phyloP scores from a whole-genome alignment of 2,888 invertebrate species.

The Rhyacophila evoluta region DNA sequence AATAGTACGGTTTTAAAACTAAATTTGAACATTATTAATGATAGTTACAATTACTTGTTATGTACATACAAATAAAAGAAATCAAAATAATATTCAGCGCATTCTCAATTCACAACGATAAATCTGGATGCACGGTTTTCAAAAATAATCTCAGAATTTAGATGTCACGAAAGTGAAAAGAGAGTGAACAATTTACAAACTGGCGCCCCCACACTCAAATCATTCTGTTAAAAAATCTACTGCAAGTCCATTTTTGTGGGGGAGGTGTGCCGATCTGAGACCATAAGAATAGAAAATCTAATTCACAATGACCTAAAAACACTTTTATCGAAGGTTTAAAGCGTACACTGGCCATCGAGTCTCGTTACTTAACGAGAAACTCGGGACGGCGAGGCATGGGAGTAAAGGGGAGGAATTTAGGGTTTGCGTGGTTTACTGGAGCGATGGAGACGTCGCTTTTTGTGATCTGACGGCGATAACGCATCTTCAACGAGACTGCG shows the following conservation, averaged over 20 bases:
- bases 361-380: constrained; percentile 16
- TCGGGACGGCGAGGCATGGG: background rate
- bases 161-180: background rate
- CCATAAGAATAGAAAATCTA: background rate
- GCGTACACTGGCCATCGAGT: background rate
- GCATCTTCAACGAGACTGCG: constrained; percentile 57
- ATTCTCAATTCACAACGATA: background rate
- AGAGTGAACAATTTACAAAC: background rate
- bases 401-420: constrained; percentile 33
- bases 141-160: constrained; percentile 2
- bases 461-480: constrained; percentile 64
- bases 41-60: constrained; percentile 17
- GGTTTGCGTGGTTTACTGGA: constrained; percentile 64
- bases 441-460: constrained; percentile 64
- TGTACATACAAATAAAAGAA: constrained; percentile 13
- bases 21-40: background rate
- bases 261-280: background rate
- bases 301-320: background rate
- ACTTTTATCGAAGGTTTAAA: background rate
- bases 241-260: background rate
- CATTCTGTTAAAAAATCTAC: background rate
- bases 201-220: background rate
- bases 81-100: background rate
- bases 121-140: background rate
- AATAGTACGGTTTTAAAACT: background rate